Evolutionary conservation across 2,888 invertebrate genomes (phyloP).

Genomic region (Hemistola chrysoprasaria): DNA sequence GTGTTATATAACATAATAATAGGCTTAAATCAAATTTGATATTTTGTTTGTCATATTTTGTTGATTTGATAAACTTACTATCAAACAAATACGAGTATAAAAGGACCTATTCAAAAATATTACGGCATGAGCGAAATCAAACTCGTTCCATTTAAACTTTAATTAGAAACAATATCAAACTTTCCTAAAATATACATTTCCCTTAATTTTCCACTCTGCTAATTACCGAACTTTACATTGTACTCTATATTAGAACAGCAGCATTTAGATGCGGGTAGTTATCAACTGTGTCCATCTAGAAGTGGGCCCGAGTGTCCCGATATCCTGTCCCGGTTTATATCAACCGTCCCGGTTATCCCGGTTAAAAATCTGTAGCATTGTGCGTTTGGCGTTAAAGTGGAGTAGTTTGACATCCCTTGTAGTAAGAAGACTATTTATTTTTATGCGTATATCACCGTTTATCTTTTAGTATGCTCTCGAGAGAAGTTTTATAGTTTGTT

Average conservation of each 20-base stretch:
- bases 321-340: no score
- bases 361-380: conserved; percentile 25
- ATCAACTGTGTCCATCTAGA: conserved; percentile 23
- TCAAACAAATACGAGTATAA: no score
- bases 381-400: conserved; percentile 30
- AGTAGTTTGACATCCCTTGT: no score
- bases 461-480: no score
- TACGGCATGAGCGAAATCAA: no score
- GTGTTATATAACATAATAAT: no score
- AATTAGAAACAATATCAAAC: neutral
- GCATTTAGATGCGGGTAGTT: conserved; percentile 23
- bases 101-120: no score
- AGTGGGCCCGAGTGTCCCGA: conserved; percentile 26
- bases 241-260: conserved; percentile 16
- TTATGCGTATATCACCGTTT: conserved; percentile 2
- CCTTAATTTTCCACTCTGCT: conserved; percentile 5
- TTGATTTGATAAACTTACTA: no score
- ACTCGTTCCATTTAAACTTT: neutral
- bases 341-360: conserved; percentile 7
- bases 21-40: no score
- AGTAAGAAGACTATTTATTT: conserved; percentile 7
- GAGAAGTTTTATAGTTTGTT: no score
- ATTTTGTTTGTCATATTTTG: no score
- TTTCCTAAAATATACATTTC: conserved; percentile 2
- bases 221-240: conserved; percentile 11